Percentiles rank a stretch among this genome's conserved stretches.
phyloP scores from a whole-genome alignment of 2,888 invertebrate species.

The Malacosoma neustria region DNA sequence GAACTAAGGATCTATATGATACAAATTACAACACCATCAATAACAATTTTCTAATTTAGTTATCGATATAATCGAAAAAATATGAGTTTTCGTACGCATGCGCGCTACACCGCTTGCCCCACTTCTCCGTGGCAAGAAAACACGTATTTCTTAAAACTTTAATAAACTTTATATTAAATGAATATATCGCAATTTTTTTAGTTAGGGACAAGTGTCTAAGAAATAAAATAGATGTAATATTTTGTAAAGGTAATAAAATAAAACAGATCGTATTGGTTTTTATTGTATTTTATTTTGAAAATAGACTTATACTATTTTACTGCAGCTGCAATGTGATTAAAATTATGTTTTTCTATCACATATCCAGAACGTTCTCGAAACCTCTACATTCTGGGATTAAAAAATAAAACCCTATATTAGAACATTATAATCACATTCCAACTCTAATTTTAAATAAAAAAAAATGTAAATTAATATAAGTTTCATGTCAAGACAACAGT shows the following conservation, averaged over 20 bases:
- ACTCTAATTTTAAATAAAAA: conserved; percentile 51
- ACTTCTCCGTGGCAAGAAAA: too few species aligned
- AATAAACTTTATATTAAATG: too few species aligned
- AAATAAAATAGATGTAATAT: too few species aligned
- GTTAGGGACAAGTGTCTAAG: too few species aligned
- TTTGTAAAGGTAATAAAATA: conserved; percentile 14
- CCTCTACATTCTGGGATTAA: conserved; percentile 15
- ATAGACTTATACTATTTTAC: conserved; percentile 66
- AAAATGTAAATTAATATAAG: conserved; percentile 36
- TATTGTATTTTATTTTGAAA: conserved; percentile 64
- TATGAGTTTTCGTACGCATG: too few species aligned
- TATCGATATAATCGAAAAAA: too few species aligned
- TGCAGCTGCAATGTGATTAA: conserved; percentile 55
- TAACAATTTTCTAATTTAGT: too few species aligned
- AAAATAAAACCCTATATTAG: conserved; percentile 14
- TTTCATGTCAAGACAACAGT: conserved; percentile 51
- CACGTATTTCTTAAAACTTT: too few species aligned
- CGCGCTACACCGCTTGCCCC: too few species aligned
- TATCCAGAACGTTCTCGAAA: conserved; percentile 17
- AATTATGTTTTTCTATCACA: conserved; percentile 26
- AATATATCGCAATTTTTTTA: too few species aligned
- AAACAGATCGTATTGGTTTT: conserved; percentile 30
- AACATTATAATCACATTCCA: conserved; percentile 49
- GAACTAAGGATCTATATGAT: too few species aligned
- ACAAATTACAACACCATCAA: too few species aligned